Percentiles rank a stretch among this genome's conserved stretches.
Conservation (phyloP, 37 sponge, comb jelly and placozoan species). For the Agelas oroides region DNA sequence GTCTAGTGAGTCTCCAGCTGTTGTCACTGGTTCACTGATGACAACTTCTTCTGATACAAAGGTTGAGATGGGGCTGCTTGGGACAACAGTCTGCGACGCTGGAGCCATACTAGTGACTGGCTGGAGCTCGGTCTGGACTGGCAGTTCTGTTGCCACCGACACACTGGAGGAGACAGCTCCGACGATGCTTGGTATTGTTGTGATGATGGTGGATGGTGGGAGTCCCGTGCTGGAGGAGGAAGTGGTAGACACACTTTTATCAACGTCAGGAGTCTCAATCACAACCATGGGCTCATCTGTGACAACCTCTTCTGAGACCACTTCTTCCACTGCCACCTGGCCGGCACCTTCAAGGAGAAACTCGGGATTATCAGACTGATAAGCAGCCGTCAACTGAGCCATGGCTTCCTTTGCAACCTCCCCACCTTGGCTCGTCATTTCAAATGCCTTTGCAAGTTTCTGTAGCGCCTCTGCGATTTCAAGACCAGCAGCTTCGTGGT, state of each 20-base stretch:
- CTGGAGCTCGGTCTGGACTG: neutral
- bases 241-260: neutral
- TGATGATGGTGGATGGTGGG: neutral
- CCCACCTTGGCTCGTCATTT: conserved; percentile 16
- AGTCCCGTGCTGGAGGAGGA: neutral
- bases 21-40: conserved; percentile 30
- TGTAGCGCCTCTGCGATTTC: conserved; percentile 78
- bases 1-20: neutral
- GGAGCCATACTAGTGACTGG: neutral
- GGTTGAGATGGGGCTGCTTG: neutral
- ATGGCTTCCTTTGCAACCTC: conserved; percentile 55
- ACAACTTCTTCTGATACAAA: conserved; percentile 58
- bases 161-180: neutral
- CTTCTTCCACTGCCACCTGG: conserved; percentile 66
- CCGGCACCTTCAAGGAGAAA: conserved; percentile 46
- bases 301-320: conserved; percentile 74
- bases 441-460: conserved; percentile 75
- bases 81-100: neutral
- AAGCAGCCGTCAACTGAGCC: conserved; percentile 54
- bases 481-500: conserved; percentile 64
- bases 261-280: conserved; percentile 36
- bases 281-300: conserved; percentile 76
- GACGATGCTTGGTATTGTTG: neutral
- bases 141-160: neutral
- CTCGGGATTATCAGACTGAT: conserved; percentile 37